Percentiles rank a stretch among this genome's conserved stretches.
Evolutionary conservation across 2,113 vertebrate genomes (phyloP).

Genomic region (Sylvia atricapilla): DNA sequence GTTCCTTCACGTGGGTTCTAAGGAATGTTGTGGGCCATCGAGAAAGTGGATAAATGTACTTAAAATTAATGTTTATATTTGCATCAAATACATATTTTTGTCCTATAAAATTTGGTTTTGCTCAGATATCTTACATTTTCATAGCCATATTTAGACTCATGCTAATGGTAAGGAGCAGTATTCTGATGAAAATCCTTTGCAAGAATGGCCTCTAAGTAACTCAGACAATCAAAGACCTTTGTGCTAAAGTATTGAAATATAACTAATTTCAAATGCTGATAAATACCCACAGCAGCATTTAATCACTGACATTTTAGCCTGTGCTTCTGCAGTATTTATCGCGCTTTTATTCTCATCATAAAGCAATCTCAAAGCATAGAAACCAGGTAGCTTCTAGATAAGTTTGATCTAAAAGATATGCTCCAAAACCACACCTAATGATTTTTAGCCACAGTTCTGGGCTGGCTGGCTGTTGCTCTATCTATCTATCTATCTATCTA

Average conservation of each 20-base stretch:
- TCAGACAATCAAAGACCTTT: neutral
- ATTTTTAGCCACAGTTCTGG: neutral
- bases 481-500: neutral
- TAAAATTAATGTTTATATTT: neutral
- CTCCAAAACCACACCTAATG: neutral
- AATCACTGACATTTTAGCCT: neutral
- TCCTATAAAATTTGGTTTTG: neutral
- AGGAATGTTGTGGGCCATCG: neutral
- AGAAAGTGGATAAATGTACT: neutral
- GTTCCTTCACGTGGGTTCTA: neutral
- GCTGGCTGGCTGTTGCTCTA: neutral
- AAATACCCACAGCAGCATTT: neutral
- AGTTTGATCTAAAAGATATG: neutral
- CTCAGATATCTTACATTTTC: neutral
- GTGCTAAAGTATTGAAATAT: neutral
- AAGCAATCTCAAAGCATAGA: neutral
- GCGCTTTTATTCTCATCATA: neutral
- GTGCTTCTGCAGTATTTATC: neutral
- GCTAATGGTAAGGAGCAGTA: neutral
- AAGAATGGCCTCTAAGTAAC: neutral
- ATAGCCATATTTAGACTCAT: neutral
- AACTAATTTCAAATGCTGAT: neutral
- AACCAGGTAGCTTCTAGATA: neutral
- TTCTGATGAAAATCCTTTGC: neutral
- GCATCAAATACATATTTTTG: neutral